A percentile compares a stretch with the other conserved stretches of the same genome.
Conservation (phyloP, 2,888 invertebrate genomes). For the Cyclophora punctaria region DNA sequence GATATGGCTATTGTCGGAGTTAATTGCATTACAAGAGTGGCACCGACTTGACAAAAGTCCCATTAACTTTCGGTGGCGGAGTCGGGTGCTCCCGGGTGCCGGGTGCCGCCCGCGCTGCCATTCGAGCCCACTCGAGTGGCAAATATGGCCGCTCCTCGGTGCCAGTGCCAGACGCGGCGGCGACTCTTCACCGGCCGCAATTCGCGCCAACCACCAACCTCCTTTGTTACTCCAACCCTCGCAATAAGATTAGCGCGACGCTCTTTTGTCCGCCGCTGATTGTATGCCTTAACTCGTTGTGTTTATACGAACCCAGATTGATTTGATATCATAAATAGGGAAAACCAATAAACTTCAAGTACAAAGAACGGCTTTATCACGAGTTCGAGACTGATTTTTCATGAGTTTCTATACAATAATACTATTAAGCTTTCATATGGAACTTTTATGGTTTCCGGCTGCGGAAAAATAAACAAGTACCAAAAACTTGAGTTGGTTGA, state of each 20-base stretch:
- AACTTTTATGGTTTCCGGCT: no score
- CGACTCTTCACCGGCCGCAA: constrained; percentile 37
- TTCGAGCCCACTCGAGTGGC: constrained; percentile 56
- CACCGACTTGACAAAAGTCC: constrained; percentile 56
- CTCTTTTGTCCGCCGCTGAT: constrained; percentile 56
- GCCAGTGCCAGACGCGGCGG: constrained; percentile 58
- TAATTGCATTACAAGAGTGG: constrained; percentile 74
- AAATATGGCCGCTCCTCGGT: constrained; percentile 56
- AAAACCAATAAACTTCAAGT: constrained; percentile 1
- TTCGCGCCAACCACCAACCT: constrained; percentile 25
- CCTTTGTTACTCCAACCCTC: constrained; percentile 42
- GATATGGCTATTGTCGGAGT: constrained; percentile 64
- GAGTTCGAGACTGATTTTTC: no score
- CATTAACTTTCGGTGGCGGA: constrained; percentile 67
- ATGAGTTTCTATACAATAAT: no score
- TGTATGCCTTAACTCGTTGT: constrained; percentile 60
- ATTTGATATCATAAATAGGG: no score
- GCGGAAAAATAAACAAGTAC: no score
- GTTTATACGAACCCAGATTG: constrained; percentile 6
- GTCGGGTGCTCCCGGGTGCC: constrained; percentile 16
- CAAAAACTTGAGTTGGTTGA: no score
- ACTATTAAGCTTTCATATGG: no score
- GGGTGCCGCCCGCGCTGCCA: constrained; percentile 29
- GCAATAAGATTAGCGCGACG: constrained; percentile 59
- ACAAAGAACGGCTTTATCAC: background rate